These are phyloP conservation scores for Diplodus sargus DNA, from an alignment of 2,797 vertebrate species.

Conservation along the genomic window DNA sequence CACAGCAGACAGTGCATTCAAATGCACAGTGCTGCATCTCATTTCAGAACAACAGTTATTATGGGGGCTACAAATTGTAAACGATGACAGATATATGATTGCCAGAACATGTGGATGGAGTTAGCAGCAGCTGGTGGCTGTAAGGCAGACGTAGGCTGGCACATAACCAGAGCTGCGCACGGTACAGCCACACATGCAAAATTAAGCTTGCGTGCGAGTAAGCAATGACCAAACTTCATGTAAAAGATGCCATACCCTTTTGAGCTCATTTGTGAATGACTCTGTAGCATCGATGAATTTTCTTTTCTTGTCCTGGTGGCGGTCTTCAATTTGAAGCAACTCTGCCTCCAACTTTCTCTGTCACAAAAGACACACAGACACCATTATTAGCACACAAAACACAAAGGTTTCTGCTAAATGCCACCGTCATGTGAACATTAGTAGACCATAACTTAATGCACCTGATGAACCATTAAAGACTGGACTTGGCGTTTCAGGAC, in stretches of 20 bases:
- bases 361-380: conserved; percentile 55
- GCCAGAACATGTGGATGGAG: conserved; percentile 69
- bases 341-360: conserved; percentile 98
- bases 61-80: conserved; percentile 54
- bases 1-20: conserved; percentile 26
- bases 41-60: conserved; percentile 52
- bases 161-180: conserved; percentile 43
- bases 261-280: conserved; percentile 96
- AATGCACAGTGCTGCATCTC: conserved; percentile 32
- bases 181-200: conserved; percentile 45
- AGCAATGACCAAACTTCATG: conserved; percentile 34
- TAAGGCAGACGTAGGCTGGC: conserved; percentile 53
- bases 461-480: conserved; percentile 99
- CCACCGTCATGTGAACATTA: background rate
- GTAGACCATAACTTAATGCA: conserved; percentile 64
- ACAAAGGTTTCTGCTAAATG: background rate
- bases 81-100: conserved; percentile 58
- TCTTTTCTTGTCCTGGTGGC: conserved; percentile 98
- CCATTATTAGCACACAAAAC: conserved; percentile 5
- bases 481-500: conserved; percentile 98
- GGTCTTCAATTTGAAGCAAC: conserved; percentile 96
- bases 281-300: conserved; percentile 98
- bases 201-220: conserved; percentile 58
- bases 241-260: conserved; percentile 87
- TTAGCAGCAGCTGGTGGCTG: conserved; percentile 70